Conservation (phyloP, 2,113 vertebrate species). For the Syngnathus scovelli region DNA sequence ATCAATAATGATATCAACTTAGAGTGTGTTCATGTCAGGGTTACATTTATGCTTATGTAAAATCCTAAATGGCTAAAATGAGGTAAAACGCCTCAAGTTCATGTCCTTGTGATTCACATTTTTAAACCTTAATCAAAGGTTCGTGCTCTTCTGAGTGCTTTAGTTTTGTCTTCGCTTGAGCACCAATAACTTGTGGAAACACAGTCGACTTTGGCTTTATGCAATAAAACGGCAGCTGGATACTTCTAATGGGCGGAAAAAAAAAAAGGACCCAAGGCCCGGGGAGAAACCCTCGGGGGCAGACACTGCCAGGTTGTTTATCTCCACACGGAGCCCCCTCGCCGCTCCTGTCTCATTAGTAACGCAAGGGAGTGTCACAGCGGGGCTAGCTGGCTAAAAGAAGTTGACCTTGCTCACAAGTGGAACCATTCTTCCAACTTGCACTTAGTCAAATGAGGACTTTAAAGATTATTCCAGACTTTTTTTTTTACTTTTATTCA, state of each 20-base stretch:
- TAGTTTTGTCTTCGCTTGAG: slow-evolving; percentile 21
- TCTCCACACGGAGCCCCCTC: slow-evolving; percentile 47
- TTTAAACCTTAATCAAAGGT: slow-evolving; percentile 8
- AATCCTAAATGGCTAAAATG: background rate
- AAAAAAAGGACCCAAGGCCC: slow-evolving; percentile 43
- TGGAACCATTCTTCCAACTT: slow-evolving; percentile 24
- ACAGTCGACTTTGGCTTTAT: slow-evolving; percentile 39
- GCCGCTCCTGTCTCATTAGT: slow-evolving; percentile 64
- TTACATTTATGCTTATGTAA: background rate
- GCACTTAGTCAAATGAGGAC: slow-evolving; percentile 19
- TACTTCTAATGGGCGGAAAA: slow-evolving; percentile 38
- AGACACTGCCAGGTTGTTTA: slow-evolving; percentile 57
- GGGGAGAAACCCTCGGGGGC: slow-evolving; percentile 44
- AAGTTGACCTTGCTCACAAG: slow-evolving; percentile 45
- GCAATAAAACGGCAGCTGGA: slow-evolving; percentile 47
- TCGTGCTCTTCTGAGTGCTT: slow-evolving; percentile 2
- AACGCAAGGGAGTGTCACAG: slow-evolving; percentile 53
- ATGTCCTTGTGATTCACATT: slow-evolving; percentile 1
- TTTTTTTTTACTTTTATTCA: slow-evolving; percentile 4
- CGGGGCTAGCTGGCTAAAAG: slow-evolving; percentile 37
- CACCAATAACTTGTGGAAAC: slow-evolving; percentile 13
- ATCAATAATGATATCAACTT: background rate
- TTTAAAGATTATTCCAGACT: slow-evolving; percentile 13
- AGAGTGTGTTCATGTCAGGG: no score
- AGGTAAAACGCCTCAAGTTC: background rate